Percentiles rank a stretch among this genome's conserved stretches.
These are phyloP conservation scores for Coregonus sp. DNA, from an alignment of 2,797 vertebrate species.

Conservation along the genomic window DNA sequence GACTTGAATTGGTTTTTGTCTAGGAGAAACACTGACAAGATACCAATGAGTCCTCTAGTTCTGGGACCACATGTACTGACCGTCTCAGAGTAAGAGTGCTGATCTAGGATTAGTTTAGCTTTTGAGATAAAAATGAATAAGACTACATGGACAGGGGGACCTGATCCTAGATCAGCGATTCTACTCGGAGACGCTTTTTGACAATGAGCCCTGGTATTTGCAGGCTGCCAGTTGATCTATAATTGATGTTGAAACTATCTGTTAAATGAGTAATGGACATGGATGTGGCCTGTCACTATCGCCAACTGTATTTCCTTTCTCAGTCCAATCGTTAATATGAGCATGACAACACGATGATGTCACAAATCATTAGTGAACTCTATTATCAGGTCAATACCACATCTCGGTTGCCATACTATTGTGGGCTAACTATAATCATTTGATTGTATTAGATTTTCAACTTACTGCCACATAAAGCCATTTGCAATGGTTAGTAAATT, in stretches of 20 bases:
- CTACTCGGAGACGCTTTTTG: too few species aligned
- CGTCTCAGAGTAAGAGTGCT: too few species aligned
- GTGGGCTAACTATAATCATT: not conserved
- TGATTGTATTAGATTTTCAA: not conserved
- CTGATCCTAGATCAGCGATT: not conserved
- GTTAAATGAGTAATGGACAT: not conserved
- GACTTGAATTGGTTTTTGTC: too few species aligned
- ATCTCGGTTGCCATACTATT: not conserved
- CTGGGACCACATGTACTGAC: too few species aligned
- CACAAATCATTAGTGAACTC: not conserved
- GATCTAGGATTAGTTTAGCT: too few species aligned
- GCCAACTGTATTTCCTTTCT: not conserved
- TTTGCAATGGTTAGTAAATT: not conserved
- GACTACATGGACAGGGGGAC: not conserved
- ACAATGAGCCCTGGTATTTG: too few species aligned
- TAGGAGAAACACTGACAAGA: too few species aligned
- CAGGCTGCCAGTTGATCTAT: not conserved
- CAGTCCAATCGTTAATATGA: not conserved
- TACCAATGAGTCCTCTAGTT: too few species aligned
- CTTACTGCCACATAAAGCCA: not conserved
- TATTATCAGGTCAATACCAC: not conserved
- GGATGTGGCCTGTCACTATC: not conserved
- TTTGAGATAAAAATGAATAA: too few species aligned
- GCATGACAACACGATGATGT: not conserved
- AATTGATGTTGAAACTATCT: not conserved